Conservation (phyloP, 2,797 vertebrate genomes). For the Eidolon dupreanum region DNA sequence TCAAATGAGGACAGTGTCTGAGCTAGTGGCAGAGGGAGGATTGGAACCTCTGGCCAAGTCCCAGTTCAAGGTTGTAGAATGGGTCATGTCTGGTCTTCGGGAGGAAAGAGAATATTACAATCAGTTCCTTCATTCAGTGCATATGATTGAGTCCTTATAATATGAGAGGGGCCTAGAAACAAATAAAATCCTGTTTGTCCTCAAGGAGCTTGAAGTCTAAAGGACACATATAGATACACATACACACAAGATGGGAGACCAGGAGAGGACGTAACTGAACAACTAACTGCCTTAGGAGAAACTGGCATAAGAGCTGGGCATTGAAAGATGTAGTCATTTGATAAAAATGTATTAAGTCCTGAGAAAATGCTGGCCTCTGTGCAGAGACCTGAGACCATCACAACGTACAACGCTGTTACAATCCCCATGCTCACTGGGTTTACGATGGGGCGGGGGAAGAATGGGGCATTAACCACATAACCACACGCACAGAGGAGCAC, state of each 20-base stretch:
- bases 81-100: neutral
- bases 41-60: neutral
- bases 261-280: neutral
- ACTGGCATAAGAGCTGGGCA: neutral
- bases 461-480: neutral
- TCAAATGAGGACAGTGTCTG: neutral
- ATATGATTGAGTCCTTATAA: neutral
- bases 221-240: neutral
- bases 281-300: neutral
- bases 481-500: neutral
- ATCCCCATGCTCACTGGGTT: neutral
- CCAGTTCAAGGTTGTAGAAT: neutral
- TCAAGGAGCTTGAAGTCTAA: neutral
- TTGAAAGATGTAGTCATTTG: neutral
- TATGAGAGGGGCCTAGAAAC: neutral
- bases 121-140: neutral
- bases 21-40: neutral
- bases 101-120: neutral
- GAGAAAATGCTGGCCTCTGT: neutral
- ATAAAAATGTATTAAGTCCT: neutral
- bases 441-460: accelerated
- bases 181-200: neutral
- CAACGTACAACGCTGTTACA: neutral
- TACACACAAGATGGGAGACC: neutral
- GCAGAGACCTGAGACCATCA: neutral